Percentiles rank a stretch among this genome's conserved stretches.
Conservation (phyloP, 2,888 invertebrate genomes). For the Pseudoips prasinana region DNA sequence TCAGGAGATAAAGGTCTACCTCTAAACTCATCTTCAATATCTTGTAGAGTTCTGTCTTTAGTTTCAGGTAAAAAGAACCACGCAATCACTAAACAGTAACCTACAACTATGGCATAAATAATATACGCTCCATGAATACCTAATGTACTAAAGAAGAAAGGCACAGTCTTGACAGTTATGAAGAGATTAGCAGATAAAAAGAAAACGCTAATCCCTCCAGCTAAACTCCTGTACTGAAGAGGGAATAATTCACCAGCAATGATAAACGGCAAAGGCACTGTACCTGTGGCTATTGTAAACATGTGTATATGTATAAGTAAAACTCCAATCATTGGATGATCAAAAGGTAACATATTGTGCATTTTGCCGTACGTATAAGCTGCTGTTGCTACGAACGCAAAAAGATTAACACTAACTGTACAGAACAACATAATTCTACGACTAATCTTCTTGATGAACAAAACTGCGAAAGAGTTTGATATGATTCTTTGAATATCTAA, state of each 20-base stretch:
- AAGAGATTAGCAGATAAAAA: constrained; percentile 55
- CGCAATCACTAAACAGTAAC: constrained; percentile 48
- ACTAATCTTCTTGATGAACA: constrained; percentile 47
- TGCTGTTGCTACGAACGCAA: constrained; percentile 41
- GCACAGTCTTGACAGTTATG: constrained; percentile 52
- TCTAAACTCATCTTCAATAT: constrained; percentile 61
- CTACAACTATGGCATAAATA: constrained; percentile 49
- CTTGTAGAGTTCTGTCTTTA: constrained; percentile 58
- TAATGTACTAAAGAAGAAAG: constrained; percentile 43
- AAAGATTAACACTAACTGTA: constrained; percentile 40
- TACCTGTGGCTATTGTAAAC: constrained; percentile 78
- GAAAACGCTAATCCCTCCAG: constrained; percentile 62
- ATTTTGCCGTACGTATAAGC: constrained; percentile 46
- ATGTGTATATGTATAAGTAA: constrained; percentile 62
- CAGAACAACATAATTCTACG: constrained; percentile 47
- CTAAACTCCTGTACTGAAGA: constrained; percentile 80
- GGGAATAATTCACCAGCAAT: constrained; percentile 86
- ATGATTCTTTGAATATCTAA: constrained; percentile 48
- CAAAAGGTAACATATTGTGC: constrained; percentile 38
- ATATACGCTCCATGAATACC: constrained; percentile 54
- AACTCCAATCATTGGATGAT: constrained; percentile 50
- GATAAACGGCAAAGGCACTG: constrained; percentile 85
- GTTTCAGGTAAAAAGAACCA: constrained; percentile 60
- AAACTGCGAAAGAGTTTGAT: constrained; percentile 44
- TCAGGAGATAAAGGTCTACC: constrained; percentile 45